Evolutionary conservation across 1,140 invertebrate genomes (phyloP), one percentile per base, ranked within the genome.

Genomic region (Rhyzopertha dominica): DNA sequence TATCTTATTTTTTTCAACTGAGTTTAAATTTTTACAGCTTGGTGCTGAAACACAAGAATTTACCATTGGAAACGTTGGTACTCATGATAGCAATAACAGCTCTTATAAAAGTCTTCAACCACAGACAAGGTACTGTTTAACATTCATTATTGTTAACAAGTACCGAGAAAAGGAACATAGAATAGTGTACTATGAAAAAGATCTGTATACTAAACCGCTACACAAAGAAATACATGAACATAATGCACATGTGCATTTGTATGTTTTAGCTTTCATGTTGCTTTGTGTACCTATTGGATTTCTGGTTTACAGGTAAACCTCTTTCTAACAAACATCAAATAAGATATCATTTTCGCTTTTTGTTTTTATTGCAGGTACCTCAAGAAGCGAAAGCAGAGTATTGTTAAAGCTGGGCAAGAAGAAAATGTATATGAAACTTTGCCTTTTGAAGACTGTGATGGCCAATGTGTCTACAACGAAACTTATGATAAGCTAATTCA

Each of bases 381-480:
- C 4, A 49, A 41, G 35, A 55, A 48, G 30, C 45, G 49, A 28
- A 53, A 44, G 31, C 18, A 16, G 8, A 26, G 49, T 24, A n/a
- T n/a, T n/a, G n/a, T n/a, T n/a, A 35, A 24, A 35, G 22, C 43
- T 8, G n/a, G 7, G 16, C 5, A 40, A 31, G 43, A 41, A 5
- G 53, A 58, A 42, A 55, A 60, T 31, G 48, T 45, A 14, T 61
- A 61, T 20, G 56, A 61, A 54, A 43, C 47, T 22, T 43, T 61
- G 19, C 56, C 58, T 0, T 61, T 53, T 40, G 43, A 44, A 28
- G 56, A 61, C 17, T 48, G 44, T 8, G 44, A 50, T 20, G 32
- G 28, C 22, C 28, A 23, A 22, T n/a, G n/a, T n/a, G n/a, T n/a
- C n/a, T n/a, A n/a, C n/a, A n/a, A n/a, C n/a, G n/a, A n/a, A n/a